These are phyloP conservation scores for Acanthococcus lagerstroemiae DNA, from an alignment of 2,888 invertebrate genomes.

Conservation along the genomic window DNA sequence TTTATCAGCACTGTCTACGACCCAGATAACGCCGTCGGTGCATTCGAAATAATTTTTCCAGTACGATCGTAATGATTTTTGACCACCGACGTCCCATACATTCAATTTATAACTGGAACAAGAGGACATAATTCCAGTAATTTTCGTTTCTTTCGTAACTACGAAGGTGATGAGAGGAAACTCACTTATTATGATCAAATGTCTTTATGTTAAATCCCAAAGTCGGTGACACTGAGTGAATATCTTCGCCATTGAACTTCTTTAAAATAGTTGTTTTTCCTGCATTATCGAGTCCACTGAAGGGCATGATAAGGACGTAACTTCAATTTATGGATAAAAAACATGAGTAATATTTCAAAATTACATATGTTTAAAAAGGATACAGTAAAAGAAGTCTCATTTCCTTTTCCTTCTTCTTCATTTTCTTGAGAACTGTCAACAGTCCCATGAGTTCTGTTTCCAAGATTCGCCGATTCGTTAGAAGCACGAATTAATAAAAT, in stretches of 20 bases:
- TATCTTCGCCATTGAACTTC: conserved; percentile 93
- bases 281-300: conserved; percentile 93
- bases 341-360: too few relatives aligned
- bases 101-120: conserved; percentile 66
- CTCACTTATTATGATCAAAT: conserved; percentile 74
- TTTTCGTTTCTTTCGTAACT: neutral
- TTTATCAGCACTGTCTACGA: conserved; percentile 94
- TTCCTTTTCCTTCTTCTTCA: conserved; percentile 97
- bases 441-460: too few relatives aligned
- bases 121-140: neutral
- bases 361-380: too few relatives aligned
- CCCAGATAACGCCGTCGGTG: conserved; percentile 97
- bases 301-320: conserved; percentile 5
- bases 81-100: conserved; percentile 99
- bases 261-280: conserved; percentile 98
- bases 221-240: conserved; percentile 93
- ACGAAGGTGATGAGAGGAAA: too few relatives aligned
- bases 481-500: too few relatives aligned
- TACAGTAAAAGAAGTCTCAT: conserved; percentile 94
- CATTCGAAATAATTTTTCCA: conserved; percentile 99
- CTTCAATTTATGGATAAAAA: too few relatives aligned
- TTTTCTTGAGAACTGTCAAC: conserved; percentile 86
- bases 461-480: too few relatives aligned
- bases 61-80: conserved; percentile 91
- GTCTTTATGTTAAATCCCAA: conserved; percentile 98